Base-by-base conservation (phyloP, 1,140 invertebrate genomes). In the Hormaphis cornu region DNA sequence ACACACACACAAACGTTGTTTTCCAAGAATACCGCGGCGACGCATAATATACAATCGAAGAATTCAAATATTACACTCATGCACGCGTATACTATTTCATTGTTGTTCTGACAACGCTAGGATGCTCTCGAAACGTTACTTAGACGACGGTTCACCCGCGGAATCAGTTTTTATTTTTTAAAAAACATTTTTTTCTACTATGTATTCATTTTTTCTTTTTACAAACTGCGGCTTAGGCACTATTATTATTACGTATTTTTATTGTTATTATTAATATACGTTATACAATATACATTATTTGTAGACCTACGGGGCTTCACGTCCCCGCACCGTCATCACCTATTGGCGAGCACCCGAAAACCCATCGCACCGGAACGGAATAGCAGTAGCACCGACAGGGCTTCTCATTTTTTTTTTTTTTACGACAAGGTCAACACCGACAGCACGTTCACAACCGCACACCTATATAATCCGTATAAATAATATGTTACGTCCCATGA, bases 281-380 rank as follows among this genome's bases (percentile, higher is more conserved):
- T 37, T 35, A 12, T 8, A 12, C 18, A 12, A 35, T 35, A 53
- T 28, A 53, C 7, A 37, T 12, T 42, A 42, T n/a, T n/a, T n/a
- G n/a, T 42, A 2, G 52, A 54, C n/a, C 18, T 54, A 54, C 35
- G 54, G 35, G 54, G 54, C 33, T 58, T 58, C 54, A 58, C 14
- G 33, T 40, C 22, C 20, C n/a, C n/a, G n/a, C n/a, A n/a, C n/a
- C n/a, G n/a, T n/a, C n/a, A 37, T 33, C 53, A 37, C 54, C 33
- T 58, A 58, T 35, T 66, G 28, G 44, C 61, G 44, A 66, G 35
- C 61, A 66, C 44, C 61, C 61, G 61, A 66, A 66, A 66, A 66
- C 42, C 28, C 61, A 46, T 26, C 44, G 18, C 28, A 50, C 42
- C 61, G 59, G 42, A 48, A 63, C 59, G 42, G 28, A 33, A 66